Base-by-base conservation (phyloP, 1,140 invertebrate species). In the Cydia pomonella region DNA sequence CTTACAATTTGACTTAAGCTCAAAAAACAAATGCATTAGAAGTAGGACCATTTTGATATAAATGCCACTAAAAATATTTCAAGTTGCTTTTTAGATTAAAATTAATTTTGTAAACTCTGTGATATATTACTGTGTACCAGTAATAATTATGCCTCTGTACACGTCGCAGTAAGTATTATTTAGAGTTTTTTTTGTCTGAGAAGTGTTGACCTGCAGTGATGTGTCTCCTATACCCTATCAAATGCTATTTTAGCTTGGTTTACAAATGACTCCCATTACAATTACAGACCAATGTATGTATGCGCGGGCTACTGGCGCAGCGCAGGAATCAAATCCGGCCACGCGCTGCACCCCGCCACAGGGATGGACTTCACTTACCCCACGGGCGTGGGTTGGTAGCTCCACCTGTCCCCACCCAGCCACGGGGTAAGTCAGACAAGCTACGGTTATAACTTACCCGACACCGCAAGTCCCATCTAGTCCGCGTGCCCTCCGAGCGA, bases 61-160 rank as follows among this genome's bases (percentile, higher is more conserved):
- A 59, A 59, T 59, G 53, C 21, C 53, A 59, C 21, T 59, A 23
- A 59, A 59, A 59, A 59, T 59, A 59, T 59, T 59, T 59, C 53
- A 59, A 59, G 53, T 23, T 59, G 21, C 53, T 59, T 59, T 59
- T 59, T 59, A 59, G 21, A 59, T 59, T 59, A 59, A 59, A 59
- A 59, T 59, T 59, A 59, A 23, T 59, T 59, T 59, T 59, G 53
- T 23, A 6, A 59, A 59, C 21, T 59, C 53, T 23, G 21, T 23
- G 53, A 18, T 23, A 59, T 10, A 59, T 59, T 59, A 23, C 53
- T 59, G 18, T 10, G 9, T 23, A 53, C 50, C 50, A 53, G 50
- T 53, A 7, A 10, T 23, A 7, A 23, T 23, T 21, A 59, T 59
- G 53, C 53, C 53, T 12, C 10, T 10, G 53, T 59, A 23, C 21